These are phyloP conservation scores for Toxotes chatareus DNA, from an alignment of 2,113 vertebrate species.

Conservation along the genomic window DNA sequence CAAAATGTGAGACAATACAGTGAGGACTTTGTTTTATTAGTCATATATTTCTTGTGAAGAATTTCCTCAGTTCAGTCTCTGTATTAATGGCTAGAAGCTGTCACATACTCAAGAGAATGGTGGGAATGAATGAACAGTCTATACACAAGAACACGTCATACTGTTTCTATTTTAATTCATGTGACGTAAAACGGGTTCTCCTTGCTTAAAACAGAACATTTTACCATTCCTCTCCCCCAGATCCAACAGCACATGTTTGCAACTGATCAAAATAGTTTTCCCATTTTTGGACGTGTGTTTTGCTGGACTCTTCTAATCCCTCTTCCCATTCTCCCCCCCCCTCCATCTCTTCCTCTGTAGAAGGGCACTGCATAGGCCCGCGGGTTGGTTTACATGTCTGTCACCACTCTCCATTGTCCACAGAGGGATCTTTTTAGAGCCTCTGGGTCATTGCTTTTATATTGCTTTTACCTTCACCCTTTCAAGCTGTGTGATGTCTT, in stretches of 20 bases:
- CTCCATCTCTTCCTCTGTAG: constrained; percentile 32
- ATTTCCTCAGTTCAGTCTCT: not conserved
- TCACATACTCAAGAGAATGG: constrained; percentile 8
- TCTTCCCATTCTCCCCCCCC: constrained; percentile 27
- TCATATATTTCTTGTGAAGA: not conserved
- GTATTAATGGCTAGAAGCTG: not conserved
- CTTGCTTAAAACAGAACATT: constrained; percentile 45
- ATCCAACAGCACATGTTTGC: constrained; percentile 56
- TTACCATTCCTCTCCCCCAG: constrained; percentile 28
- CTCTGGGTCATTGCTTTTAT: constrained; percentile 42
- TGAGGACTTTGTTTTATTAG: not conserved
- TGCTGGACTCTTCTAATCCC: constrained; percentile 77
- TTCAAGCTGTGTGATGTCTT: constrained; percentile 26
- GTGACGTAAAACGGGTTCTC: constrained; percentile 41
- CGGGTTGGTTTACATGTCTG: constrained; percentile 77
- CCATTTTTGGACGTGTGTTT: constrained; percentile 87
- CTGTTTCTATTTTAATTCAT: constrained; percentile 44
- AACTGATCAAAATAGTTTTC: constrained; percentile 86
- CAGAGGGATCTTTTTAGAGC: constrained; percentile 47
- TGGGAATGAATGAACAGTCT: constrained; percentile 33
- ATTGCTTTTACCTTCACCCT: constrained; percentile 35
- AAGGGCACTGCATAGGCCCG: constrained; percentile 69
- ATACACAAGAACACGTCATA: constrained; percentile 6
- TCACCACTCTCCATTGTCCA: constrained; percentile 57
- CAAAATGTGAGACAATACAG: not conserved